These are phyloP conservation scores for Oxycera nigricornis DNA, from an alignment of 2,888 invertebrate species.

Conservation along the genomic window DNA sequence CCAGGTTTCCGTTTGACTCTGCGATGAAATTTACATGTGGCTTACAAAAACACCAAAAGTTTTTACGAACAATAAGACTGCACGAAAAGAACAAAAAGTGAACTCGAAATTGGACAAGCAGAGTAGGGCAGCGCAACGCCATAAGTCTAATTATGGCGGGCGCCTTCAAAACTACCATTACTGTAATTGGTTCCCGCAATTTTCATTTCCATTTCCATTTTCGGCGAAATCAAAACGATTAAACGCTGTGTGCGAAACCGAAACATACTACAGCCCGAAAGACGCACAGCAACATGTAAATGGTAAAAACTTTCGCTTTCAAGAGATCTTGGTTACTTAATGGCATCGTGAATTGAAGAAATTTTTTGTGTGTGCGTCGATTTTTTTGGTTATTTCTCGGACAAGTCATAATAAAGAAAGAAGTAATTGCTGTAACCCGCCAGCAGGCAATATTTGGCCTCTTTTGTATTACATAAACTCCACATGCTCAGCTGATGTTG, in stretches of 20 bases:
- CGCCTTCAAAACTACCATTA: not conserved
- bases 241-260: not conserved
- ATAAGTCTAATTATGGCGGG: not conserved
- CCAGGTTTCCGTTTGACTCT: too few species aligned
- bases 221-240: constrained; percentile 17
- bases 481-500: not conserved
- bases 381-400: constrained; percentile 1
- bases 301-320: constrained; percentile 27
- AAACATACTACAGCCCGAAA: not conserved
- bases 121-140: not conserved
- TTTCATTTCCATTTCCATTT: constrained; percentile 14
- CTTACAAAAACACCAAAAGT: too few species aligned
- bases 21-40: too few species aligned
- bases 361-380: not conserved
- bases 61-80: too few species aligned
- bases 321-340: constrained; percentile 25
- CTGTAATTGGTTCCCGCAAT: constrained; percentile 1
- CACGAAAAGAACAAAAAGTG: too few species aligned
- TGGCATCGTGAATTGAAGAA: constrained; percentile 13
- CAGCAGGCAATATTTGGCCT: constrained; percentile 23
- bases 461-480: constrained; percentile 27
- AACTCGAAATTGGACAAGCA: not conserved
- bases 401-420: constrained; percentile 10
- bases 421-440: not conserved
- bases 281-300: not conserved